phyloP scores from a whole-genome alignment of 2,113 vertebrate genomes.

The Orthonyx spaldingii region DNA sequence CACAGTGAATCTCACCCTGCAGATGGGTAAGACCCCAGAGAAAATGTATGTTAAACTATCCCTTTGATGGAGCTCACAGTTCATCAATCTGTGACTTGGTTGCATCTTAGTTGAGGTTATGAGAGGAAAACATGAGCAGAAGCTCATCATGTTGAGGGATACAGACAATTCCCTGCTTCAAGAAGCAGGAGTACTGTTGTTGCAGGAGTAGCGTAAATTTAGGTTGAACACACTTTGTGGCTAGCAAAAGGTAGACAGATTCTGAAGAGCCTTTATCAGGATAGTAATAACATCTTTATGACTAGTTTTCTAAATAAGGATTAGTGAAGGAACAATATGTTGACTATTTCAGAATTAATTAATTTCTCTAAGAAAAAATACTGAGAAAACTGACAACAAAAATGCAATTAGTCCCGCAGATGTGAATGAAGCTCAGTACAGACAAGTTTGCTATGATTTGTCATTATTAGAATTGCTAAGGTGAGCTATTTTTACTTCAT shows the following conservation, averaged over 20 bases:
- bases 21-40: background rate
- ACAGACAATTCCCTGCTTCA: background rate
- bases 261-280: background rate
- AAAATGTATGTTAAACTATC: background rate
- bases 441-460: background rate
- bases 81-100: slow-evolving; percentile 23
- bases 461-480: background rate
- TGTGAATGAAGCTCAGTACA: background rate
- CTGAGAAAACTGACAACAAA: background rate
- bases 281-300: background rate
- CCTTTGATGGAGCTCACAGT: background rate
- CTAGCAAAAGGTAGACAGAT: background rate
- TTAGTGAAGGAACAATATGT: background rate
- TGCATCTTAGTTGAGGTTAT: background rate
- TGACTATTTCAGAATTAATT: background rate
- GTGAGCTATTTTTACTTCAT: background rate
- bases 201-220: background rate
- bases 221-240: background rate
- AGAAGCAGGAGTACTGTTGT: background rate
- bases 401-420: background rate
- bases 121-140: background rate
- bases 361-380: background rate
- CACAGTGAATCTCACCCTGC: background rate
- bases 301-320: background rate
- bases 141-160: background rate